A percentile compares a stretch with the other conserved stretches of the same genome.
Evolutionary conservation across 2,113 vertebrate species (phyloP).

Genomic region (Scalopus aquaticus): DNA sequence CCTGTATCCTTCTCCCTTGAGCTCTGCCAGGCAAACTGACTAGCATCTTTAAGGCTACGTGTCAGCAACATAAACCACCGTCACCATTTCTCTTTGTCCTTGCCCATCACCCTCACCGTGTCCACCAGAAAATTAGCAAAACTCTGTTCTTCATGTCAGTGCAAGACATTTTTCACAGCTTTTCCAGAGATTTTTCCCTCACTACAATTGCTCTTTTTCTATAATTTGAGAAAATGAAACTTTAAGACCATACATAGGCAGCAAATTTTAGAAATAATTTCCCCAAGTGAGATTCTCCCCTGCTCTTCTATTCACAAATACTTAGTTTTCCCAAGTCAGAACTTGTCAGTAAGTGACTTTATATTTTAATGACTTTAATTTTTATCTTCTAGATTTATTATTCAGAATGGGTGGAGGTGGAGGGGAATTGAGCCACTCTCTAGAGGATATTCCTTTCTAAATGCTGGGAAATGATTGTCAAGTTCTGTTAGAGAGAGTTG

Average conservation of each 20-base stretch:
- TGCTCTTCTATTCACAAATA: background rate
- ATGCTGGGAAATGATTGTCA: background rate
- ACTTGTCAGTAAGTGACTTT: background rate
- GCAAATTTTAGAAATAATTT: background rate
- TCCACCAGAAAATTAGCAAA: conserved; percentile 48
- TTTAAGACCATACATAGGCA: background rate
- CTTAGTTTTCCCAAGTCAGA: background rate
- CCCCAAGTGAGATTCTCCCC: background rate
- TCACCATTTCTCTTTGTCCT: background rate
- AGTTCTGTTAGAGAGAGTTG: background rate
- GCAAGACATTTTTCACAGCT: conserved; percentile 39
- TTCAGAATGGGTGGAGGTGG: background rate
- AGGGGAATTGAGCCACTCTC: background rate
- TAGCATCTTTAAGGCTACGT: conserved; percentile 53
- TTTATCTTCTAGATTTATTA: background rate
- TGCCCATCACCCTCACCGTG: conserved; percentile 27
- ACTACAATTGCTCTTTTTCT: background rate
- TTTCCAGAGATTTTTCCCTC: conserved; percentile 5
- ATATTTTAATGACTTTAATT: background rate
- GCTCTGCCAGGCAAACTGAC: background rate
- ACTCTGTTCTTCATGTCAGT: background rate
- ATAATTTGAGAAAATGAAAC: background rate
- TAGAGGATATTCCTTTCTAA: background rate
- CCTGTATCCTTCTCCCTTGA: background rate
- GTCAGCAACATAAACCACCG: conserved; percentile 31